A percentile compares a stretch with the other conserved stretches of the same genome.
Conservation (phyloP, 2,888 invertebrate species). For the Pammene aurita region DNA sequence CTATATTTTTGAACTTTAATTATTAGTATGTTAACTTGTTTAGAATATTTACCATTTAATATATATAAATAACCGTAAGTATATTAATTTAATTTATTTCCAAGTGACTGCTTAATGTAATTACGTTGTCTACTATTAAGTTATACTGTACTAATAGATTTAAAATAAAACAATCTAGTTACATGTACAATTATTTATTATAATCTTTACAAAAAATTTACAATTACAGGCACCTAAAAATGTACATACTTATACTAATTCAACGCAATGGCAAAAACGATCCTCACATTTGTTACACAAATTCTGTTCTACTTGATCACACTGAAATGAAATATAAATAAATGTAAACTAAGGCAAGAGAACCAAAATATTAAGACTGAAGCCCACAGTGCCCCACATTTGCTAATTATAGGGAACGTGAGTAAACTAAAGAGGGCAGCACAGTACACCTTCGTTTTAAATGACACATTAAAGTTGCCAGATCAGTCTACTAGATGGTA, state of each 20-base stretch:
- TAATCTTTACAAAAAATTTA: constrained; percentile 77
- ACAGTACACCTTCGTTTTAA: no score
- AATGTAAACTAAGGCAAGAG: constrained; percentile 70
- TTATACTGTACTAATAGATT: constrained; percentile 13
- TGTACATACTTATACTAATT: constrained; percentile 82
- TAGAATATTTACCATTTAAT: no score
- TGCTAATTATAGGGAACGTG: no score
- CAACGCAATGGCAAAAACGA: constrained; percentile 79
- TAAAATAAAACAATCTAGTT: constrained; percentile 42
- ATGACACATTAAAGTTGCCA: no score
- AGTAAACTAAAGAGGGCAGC: no score
- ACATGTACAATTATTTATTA: constrained; percentile 65
- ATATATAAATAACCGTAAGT: background rate
- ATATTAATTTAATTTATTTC: constrained; percentile 12
- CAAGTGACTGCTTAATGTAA: constrained; percentile 24
- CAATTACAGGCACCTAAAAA: constrained; percentile 77
- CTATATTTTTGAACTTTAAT: no score
- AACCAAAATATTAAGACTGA: constrained; percentile 47
- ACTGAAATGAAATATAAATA: constrained; percentile 72
- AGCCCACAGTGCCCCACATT: background rate
- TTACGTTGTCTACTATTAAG: constrained; percentile 34
- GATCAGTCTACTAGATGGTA: no score
- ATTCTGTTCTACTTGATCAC: constrained; percentile 58
- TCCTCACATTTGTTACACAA: constrained; percentile 65
- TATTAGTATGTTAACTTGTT: no score